Evolutionary conservation across 2,113 vertebrate genomes (phyloP).

Genomic region (Felis catus): F.catus_Fca126_mat1.0 CM031416.1:58638001-58638500

Average conservation of each 20-base stretch:
- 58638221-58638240: slow-evolving; percentile 77
- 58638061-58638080: slow-evolving; percentile 6
- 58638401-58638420: not conserved
- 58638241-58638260: slow-evolving; percentile 83
- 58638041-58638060: not conserved
- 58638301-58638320: slow-evolving; percentile 84
- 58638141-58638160: slow-evolving; percentile 17
- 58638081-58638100: not conserved
- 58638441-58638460: not conserved
- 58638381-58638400: slow-evolving; percentile 69
- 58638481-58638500: not conserved
- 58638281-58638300: slow-evolving; percentile 83
- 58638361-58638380: slow-evolving; percentile 80
- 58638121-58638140: slow-evolving; percentile 63
- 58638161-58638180: slow-evolving; percentile 36
- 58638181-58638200: slow-evolving; percentile 52
- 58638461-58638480: not conserved
- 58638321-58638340: slow-evolving; percentile 85
- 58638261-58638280: slow-evolving; percentile 86
- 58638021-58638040: not conserved
- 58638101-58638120: slow-evolving; percentile 43
- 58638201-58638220: slow-evolving; percentile 66
- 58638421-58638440: not conserved
- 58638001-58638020: slow-evolving; percentile 12
- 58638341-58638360: slow-evolving; percentile 83